Percentiles rank a stretch among this genome's conserved stretches.
These are phyloP conservation scores for Drosophila busckii DNA, from an alignment of 1,140 invertebrate genomes.

Conservation along the genomic window DNA sequence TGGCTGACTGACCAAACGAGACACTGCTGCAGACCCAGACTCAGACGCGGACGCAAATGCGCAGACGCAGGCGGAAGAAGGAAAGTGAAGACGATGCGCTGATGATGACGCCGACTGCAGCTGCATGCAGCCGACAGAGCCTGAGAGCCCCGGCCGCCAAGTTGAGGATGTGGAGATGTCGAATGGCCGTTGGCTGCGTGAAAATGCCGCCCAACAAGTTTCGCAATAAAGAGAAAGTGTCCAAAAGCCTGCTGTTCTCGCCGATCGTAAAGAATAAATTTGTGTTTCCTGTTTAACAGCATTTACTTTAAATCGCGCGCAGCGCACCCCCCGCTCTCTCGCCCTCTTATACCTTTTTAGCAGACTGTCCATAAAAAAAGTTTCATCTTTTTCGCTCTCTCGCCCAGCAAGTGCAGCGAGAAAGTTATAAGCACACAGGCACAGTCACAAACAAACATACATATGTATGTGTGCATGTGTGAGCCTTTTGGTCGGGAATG, in stretches of 20 bases:
- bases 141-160: background rate
- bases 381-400: slow-evolving; percentile 25
- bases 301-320: slow-evolving; percentile 33
- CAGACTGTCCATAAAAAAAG: slow-evolving; percentile 14
- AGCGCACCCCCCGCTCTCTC: background rate
- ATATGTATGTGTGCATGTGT: background rate
- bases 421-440: too few relatives aligned
- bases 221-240: slow-evolving; percentile 77
- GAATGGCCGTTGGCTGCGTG: slow-evolving; percentile 39
- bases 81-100: slow-evolving; percentile 36
- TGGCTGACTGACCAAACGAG: slow-evolving; percentile 16
- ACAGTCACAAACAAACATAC: too few relatives aligned
- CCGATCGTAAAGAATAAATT: slow-evolving; percentile 77
- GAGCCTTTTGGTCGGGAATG: slow-evolving; percentile 4
- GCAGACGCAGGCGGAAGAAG: slow-evolving; percentile 65
- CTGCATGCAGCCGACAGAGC: background rate
- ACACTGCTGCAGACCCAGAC: background rate
- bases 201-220: slow-evolving; percentile 75
- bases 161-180: slow-evolving; percentile 35
- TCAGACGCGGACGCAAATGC: slow-evolving; percentile 3
- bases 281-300: slow-evolving; percentile 69
- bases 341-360: background rate
- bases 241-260: slow-evolving; percentile 58
- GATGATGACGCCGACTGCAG: background rate
- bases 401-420: slow-evolving; percentile 22